Conservation (phyloP, 2,797 vertebrate species). For the Synanceia verrucosa region DNA sequence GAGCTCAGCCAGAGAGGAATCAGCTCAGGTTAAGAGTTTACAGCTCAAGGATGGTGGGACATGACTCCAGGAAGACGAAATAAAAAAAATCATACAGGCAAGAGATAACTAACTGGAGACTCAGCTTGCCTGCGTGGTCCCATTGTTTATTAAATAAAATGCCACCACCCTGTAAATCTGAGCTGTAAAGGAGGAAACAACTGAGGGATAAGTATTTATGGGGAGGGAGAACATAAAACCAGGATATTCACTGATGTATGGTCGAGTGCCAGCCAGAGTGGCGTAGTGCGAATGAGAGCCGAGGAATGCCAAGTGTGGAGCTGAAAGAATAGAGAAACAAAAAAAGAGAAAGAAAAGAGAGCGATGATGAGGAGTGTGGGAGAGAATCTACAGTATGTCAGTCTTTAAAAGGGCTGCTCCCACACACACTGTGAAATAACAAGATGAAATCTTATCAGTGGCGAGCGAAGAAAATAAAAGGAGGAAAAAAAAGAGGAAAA, state of each 20-base stretch:
- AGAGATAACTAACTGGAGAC: constrained; percentile 31
- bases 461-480: constrained; percentile 46
- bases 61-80: neutral
- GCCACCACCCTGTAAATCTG: constrained; percentile 53
- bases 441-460: constrained; percentile 75
- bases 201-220: constrained; percentile 48
- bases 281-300: constrained; percentile 90
- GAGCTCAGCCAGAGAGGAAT: constrained; percentile 82
- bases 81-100: constrained; percentile 37
- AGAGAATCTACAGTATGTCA: constrained; percentile 74
- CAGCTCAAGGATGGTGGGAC: constrained; percentile 71
- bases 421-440: constrained; percentile 73
- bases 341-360: constrained; percentile 77
- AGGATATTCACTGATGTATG: constrained; percentile 88
- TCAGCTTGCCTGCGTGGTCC: constrained; percentile 36
- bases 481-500: constrained; percentile 35
- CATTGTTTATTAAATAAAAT: constrained; percentile 26
- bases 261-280: constrained; percentile 87
- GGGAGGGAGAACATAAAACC: constrained; percentile 74
- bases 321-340: constrained; percentile 81
- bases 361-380: constrained; percentile 81
- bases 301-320: constrained; percentile 86
- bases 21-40: constrained; percentile 70
- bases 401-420: constrained; percentile 69
- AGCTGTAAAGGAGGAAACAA: constrained; percentile 70